Evolutionary conservation across 2,113 vertebrate genomes (phyloP).

Genomic region (Mugil cephalus): DNA sequence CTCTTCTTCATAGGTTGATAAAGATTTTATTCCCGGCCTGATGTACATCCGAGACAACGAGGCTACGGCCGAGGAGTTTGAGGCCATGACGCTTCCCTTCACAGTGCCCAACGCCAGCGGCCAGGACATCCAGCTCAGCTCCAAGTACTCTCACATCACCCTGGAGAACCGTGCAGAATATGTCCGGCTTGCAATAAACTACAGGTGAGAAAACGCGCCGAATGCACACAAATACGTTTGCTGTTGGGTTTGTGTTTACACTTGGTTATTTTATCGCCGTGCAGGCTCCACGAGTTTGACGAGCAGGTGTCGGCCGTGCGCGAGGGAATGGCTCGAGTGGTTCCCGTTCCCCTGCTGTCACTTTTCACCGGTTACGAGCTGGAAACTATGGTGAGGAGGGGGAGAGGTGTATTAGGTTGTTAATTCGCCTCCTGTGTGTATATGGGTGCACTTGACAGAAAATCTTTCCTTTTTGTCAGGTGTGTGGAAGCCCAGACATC

Average conservation of each 20-base stretch:
- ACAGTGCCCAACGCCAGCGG: slow-evolving; percentile 97
- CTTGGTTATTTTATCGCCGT: slow-evolving; percentile 7
- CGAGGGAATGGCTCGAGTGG: slow-evolving; percentile 97
- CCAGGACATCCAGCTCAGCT: slow-evolving; percentile 97
- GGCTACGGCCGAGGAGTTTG: slow-evolving; percentile 96
- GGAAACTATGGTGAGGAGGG: slow-evolving; percentile 97
- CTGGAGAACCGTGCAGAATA: slow-evolving; percentile 96
- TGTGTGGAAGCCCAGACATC: slow-evolving; percentile 98
- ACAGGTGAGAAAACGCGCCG: slow-evolving; percentile 85
- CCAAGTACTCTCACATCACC: slow-evolving; percentile 95
- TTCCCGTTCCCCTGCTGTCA: slow-evolving; percentile 95
- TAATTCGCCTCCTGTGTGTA: not conserved
- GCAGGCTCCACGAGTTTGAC: slow-evolving; percentile 97
- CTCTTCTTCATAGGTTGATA: slow-evolving; percentile 89
- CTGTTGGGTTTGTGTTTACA: not conserved
- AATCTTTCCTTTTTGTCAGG: slow-evolving; percentile 77
- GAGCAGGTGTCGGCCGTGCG: slow-evolving; percentile 97
- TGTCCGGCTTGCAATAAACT: slow-evolving; percentile 95
- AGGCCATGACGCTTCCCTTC: slow-evolving; percentile 97
- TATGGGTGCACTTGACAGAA: not conserved
- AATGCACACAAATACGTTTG: not conserved
- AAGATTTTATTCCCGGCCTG: slow-evolving; percentile 98
- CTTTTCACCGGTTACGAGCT: slow-evolving; percentile 98
- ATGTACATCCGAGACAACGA: slow-evolving; percentile 99
- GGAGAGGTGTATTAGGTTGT: too few species aligned